Base-by-base conservation (phyloP, 2,797 vertebrate genomes). In the Syngnathus acus region DNA sequence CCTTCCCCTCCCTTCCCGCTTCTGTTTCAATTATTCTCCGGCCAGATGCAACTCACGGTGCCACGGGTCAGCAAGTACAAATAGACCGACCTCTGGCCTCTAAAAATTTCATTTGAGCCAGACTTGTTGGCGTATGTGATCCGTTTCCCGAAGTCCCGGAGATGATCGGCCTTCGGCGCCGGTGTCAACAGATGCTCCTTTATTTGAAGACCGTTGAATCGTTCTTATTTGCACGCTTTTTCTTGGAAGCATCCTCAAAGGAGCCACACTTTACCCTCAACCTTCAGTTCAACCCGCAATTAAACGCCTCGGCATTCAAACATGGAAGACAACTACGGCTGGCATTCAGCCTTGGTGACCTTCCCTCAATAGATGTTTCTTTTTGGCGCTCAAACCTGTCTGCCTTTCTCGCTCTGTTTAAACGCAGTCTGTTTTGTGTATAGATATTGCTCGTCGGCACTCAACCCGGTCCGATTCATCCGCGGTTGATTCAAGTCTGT, bases 51-150 rank as follows among this genome's bases (percentile, higher is more conserved):
- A 62, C 75, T 79, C 65, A 0, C 69, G 64, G 71, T 40, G 50
- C 76, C 59, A 73, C 8, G 66, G 82, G 83, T 88, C 88, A 84
- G 76, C 39, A 32, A 81, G 73, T 78, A 76, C 80, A 86, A 82
- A 87, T 73, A 76, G 68, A 67, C 72, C 72, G 79, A 87, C 85
- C 79, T 78, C 70, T 6, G 65, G 76, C 74, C 65, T n/a, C 19
- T 68, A 61, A 78, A 80, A 69, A 65, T 74, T 78, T 77, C 4
- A 5, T 71, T 58, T 83, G 66, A 71, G 78, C 69, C 62, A 48
- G 69, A 79, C 68, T 73, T 64, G 73, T 63, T 77, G 71, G 75
- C 80, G 65, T 78, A 73, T 81, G 64, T 78, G 74, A 82, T 82
- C 70, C 76, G 61, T 71, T 73, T 80, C 74, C 74, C 70, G 80